Conservation (phyloP, 2,797 vertebrate genomes). For the Pantherophis alleghaniensis region DNA sequence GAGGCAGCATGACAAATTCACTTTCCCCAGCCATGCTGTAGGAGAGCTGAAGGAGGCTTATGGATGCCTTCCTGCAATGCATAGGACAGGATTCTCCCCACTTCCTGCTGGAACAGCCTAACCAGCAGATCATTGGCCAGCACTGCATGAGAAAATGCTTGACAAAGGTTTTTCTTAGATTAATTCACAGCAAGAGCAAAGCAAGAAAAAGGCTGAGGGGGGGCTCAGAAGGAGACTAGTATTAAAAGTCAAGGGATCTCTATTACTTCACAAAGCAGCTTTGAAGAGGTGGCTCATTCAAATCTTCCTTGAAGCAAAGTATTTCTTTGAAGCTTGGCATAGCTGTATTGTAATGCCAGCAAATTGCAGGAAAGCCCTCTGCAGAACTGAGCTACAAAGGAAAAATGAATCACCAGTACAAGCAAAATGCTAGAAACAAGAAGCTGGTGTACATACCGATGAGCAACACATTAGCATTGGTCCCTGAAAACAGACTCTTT, state of each 20-base stretch:
- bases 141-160: not conserved
- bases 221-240: not conserved
- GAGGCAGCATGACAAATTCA: not conserved
- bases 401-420: conserved; percentile 27
- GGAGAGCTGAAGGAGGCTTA: not conserved
- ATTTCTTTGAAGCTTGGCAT: conserved; percentile 10
- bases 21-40: not conserved
- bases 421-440: conserved; percentile 21
- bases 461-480: not conserved
- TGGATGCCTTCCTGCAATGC: not conserved
- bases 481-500: not conserved
- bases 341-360: conserved; percentile 23
- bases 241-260: not conserved
- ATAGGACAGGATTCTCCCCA: not conserved
- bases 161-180: not conserved
- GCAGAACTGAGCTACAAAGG: conserved; percentile 21
- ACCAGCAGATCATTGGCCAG: not conserved
- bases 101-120: not conserved
- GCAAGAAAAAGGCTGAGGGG: not conserved
- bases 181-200: not conserved
- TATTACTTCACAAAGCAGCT: not conserved
- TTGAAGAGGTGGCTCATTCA: not conserved
- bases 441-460: not conserved
- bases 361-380: conserved; percentile 48
- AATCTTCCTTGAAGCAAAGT: not conserved